Evolutionary conservation across 2,888 invertebrate species (phyloP), one percentile per base, ranked within the genome.

Genomic region (Nomada ferruginata): DNA sequence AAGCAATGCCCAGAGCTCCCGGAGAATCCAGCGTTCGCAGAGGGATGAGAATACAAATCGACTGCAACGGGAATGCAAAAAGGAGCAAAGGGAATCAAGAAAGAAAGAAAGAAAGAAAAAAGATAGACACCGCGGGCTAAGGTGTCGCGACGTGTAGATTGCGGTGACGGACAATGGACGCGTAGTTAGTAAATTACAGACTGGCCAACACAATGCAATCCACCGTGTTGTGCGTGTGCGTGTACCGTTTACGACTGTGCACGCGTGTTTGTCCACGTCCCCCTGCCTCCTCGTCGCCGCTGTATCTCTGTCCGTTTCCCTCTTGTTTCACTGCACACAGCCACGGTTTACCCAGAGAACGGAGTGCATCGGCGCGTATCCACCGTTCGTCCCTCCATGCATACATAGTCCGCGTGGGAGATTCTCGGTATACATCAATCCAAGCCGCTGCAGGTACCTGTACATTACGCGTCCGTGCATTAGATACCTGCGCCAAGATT

Each of bases 131-230:
- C 57, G 63, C 53, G 47, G 75, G 64, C 73, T 81, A 87, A 89
- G 87, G 86, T 85, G 89, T 85, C 84, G 89, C 79, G 76, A 86
- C 83, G 85, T 86, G 85, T 84, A 83, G 83, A 86, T 76, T 86
- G 87, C 81, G 85, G 84, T 83, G 73, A 84, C 72, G 85, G 82
- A 91, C 88, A 90, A 91, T 90, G 83, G 87, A 85, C 77, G 90
- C 88, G 89, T 89, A 90, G 92, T 91, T 91, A 91, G 90, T 91
- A 91, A 90, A 92, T 92, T 92, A 91, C 90, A 89, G 87, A 86
- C 85, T 85, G 85, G 83, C 65, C 74, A 81, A 83, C 83, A 90
- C 91, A 91, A 91, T 88, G 79, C 78, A 82, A 76, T 87, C 79
- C 83, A 52, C 47, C 55, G 47, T 52, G 44, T 52, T 69, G 76